phyloP scores from a whole-genome alignment of 2,113 vertebrate species.

The Paramormyrops kingsleyae region DNA sequence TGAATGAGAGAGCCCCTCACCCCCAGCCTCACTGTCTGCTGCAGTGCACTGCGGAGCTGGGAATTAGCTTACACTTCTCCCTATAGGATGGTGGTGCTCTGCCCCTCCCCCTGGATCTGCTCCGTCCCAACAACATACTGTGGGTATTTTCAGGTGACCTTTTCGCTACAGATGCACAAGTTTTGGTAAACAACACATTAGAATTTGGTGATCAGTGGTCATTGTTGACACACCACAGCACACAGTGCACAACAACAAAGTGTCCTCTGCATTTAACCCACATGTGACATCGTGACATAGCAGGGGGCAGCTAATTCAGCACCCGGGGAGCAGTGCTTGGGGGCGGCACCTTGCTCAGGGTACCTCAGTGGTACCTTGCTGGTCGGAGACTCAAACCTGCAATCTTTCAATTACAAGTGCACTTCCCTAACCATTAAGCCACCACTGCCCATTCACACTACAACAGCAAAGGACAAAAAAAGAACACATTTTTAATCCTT shows the following conservation, averaged over 20 bases:
- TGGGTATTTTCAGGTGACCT: background rate
- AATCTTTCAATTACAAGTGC: too few relatives aligned
- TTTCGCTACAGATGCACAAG: background rate
- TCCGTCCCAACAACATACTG: background rate
- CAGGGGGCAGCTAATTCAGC: too few relatives aligned
- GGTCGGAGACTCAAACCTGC: too few relatives aligned
- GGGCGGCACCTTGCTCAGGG: too few relatives aligned
- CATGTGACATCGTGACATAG: too few relatives aligned
- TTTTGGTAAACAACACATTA: background rate
- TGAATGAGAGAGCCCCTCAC: background rate
- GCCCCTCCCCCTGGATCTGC: background rate
- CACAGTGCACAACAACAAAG: too few relatives aligned
- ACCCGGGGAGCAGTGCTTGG: too few relatives aligned
- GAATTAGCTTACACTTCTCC: background rate
- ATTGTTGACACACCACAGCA: too few relatives aligned
- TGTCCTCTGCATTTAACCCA: too few relatives aligned
- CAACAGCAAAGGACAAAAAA: background rate
- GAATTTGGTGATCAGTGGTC: too few relatives aligned
- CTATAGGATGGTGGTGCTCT: background rate
- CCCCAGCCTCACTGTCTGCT: background rate
- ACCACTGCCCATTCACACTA: background rate
- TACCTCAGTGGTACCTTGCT: too few relatives aligned
- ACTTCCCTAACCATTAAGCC: too few relatives aligned
- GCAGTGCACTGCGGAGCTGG: background rate
- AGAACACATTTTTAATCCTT: background rate